phyloP scores from a whole-genome alignment of 2,113 vertebrate species.

The Periophthalmus modestus region DNA sequence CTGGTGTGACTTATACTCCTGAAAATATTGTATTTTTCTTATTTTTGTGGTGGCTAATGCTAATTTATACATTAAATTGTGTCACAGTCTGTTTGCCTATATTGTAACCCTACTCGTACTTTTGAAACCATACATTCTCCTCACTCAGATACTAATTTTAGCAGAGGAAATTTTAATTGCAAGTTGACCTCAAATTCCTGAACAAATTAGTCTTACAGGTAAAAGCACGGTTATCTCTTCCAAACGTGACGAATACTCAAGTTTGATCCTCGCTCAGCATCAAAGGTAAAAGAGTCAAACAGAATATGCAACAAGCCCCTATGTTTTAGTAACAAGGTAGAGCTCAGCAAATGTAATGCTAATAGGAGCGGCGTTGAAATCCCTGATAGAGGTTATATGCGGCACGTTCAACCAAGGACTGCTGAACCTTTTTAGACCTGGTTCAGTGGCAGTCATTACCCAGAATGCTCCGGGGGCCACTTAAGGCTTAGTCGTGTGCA shows the following conservation, averaged over 20 bases:
- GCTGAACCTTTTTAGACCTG: constrained; percentile 2
- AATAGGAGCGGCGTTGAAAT: constrained; percentile 28
- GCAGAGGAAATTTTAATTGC: not conserved
- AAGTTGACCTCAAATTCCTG: constrained; percentile 10
- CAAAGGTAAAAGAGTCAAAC: constrained; percentile 63
- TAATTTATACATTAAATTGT: not conserved
- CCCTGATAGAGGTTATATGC: constrained; percentile 19
- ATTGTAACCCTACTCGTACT: not conserved
- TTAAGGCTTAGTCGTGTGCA: constrained; percentile 7
- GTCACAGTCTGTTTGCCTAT: not conserved
- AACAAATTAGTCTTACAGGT: constrained; percentile 15
- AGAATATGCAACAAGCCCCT: constrained; percentile 52
- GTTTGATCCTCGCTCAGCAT: constrained; percentile 54
- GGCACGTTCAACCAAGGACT: constrained; percentile 9
- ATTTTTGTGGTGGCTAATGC: not conserved
- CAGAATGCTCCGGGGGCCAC: constrained; percentile 10
- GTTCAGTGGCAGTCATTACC: constrained; percentile 13
- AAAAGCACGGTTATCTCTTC: not conserved
- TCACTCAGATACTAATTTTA: not conserved
- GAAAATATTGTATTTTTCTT: not conserved
- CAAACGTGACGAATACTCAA: constrained; percentile 22
- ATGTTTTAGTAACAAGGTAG: constrained; percentile 39
- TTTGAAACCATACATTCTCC: not conserved
- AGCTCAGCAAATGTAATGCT: constrained; percentile 45
- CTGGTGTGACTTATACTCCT: too few species aligned